Base-by-base conservation (phyloP, 2,888 invertebrate species). In the Athalia rosae region DNA sequence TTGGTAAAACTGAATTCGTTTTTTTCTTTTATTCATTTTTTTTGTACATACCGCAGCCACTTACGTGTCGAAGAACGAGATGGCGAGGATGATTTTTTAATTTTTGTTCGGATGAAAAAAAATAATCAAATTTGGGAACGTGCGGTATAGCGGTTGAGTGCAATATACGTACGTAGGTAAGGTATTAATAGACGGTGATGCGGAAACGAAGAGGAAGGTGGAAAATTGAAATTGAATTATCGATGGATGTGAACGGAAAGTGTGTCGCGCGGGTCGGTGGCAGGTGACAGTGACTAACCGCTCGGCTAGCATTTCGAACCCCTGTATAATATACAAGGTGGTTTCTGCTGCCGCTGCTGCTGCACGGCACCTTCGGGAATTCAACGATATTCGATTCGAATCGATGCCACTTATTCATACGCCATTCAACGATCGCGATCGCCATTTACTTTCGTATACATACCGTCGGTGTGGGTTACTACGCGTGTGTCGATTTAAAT, bases 281-380 rank as follows among this genome's bases (percentile, higher is more conserved):
- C 73, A 50, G 59, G 59, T 73, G 73, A 73, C 73, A 73, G 73
- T 73, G 73, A 73, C 73, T 73, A 73, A 73, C 73, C 59, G 73
- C 58, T 73, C 73, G 50, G 73, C 73, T 58, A 47, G 59, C 15
- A 73, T 59, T 73, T 73, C 59, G n/a, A 73, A 15, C 59, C 28
- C 15, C 28, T 2, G 28, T n/a, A 28, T 28, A 28, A 28, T 28
- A 28, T 28, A 28, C 28, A 28, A 28, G 28, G 28, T 28, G 28
- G 28, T 28, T 28, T 28, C 28, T 28, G 28, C 28, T 28, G 28
- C 28, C 28, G 28, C 28, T 28, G 28, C 28, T 28, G 28, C 28
- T 28, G 28, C 73, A 58, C 59, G 58, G 59, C 59, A 48, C 59
- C 73, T 59, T 9, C 6, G 73, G 71, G 71, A 58, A 13, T 11